A percentile compares a stretch with the other conserved stretches of the same genome.
phyloP scores from a whole-genome alignment of 2,113 vertebrate genomes.

The Bos indicus region DNA sequence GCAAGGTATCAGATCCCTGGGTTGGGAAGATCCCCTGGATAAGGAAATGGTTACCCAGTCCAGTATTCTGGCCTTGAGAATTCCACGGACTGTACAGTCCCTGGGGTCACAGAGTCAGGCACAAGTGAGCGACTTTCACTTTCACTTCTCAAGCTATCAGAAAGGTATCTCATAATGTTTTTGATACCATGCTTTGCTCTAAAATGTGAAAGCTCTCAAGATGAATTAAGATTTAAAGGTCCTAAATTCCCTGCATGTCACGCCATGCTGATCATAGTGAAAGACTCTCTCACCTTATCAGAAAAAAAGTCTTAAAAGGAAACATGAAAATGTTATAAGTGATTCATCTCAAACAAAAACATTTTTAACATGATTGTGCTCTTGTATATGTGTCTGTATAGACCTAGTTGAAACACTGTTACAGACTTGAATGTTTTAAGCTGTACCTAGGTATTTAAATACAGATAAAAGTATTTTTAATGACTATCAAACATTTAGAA shows the following conservation, averaged over 20 bases:
- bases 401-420: background rate
- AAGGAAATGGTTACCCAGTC: background rate
- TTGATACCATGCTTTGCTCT: background rate
- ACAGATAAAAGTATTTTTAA: background rate
- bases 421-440: background rate
- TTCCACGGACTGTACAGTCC: background rate
- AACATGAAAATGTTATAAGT: background rate
- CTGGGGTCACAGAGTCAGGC: background rate
- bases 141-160: background rate
- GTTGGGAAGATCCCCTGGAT: background rate
- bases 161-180: background rate
- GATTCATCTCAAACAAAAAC: background rate
- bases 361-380: background rate
- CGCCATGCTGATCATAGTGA: background rate
- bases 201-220: background rate
- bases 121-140: background rate
- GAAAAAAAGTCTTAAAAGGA: slow-evolving; percentile 19
- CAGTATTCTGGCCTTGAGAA: background rate
- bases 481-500: background rate
- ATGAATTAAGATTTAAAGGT: background rate
- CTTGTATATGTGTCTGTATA: background rate
- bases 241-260: background rate
- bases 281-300: background rate
- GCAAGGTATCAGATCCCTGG: background rate
- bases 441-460: background rate